A percentile compares a stretch with the other conserved stretches of the same genome.
Conservation (phyloP, 2,113 vertebrate species). For the Labrus mixtus region DNA sequence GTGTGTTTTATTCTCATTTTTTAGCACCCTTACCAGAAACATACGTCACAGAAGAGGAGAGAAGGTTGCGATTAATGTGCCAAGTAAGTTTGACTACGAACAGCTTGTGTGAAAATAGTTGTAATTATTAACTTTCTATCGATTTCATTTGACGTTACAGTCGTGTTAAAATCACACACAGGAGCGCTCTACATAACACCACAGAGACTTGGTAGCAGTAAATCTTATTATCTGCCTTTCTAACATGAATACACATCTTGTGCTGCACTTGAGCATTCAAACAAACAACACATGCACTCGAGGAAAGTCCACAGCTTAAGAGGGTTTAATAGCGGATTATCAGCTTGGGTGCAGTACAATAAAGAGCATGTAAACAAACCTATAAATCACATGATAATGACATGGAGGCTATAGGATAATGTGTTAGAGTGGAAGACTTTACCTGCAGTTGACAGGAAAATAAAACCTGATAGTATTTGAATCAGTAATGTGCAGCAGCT, state of each 20-base stretch:
- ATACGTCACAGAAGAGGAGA: conserved; percentile 95
- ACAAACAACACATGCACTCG: background rate
- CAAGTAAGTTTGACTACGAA: conserved; percentile 82
- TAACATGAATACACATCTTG: background rate
- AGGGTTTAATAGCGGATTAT: background rate
- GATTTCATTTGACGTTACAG: too few species aligned
- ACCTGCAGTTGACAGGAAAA: background rate
- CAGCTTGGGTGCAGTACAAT: background rate
- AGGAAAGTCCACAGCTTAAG: background rate
- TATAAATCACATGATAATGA: too few species aligned
- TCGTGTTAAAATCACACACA: too few species aligned
- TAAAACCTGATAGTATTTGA: too few species aligned
- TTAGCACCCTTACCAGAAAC: conserved; percentile 95
- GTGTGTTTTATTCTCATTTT: conserved; percentile 40
- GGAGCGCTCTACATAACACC: too few species aligned
- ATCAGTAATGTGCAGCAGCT: too few species aligned
- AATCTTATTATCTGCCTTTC: background rate
- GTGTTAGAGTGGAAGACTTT: background rate
- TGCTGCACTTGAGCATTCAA: background rate
- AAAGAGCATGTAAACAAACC: too few species aligned
- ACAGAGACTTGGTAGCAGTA: background rate
- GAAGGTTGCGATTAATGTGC: conserved; percentile 97
- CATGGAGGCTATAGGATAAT: too few species aligned
- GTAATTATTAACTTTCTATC: too few species aligned
- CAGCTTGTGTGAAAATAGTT: too few species aligned